phyloP scores from a whole-genome alignment of 2,113 vertebrate species.

The Hippocampus zosterae region DNA sequence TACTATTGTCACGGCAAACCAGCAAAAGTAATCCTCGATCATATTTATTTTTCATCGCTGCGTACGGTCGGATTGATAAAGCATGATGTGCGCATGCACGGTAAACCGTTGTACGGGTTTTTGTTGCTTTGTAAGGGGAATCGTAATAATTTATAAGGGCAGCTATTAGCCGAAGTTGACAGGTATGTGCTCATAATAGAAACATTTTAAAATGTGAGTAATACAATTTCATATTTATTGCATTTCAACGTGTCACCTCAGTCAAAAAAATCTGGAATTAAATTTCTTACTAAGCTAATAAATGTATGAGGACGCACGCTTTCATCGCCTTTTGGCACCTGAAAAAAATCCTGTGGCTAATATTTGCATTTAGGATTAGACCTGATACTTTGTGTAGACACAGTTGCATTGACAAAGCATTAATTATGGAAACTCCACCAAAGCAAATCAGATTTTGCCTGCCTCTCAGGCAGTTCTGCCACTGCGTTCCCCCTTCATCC shows the following conservation, averaged over 20 bases:
- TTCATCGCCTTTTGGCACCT: slow-evolving; percentile 33
- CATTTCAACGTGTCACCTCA: neutral
- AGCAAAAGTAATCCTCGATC: too few relatives aligned
- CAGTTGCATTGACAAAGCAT: slow-evolving; percentile 57
- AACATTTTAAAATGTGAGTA: neutral
- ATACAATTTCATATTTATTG: too few relatives aligned
- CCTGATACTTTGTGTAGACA: slow-evolving; percentile 48
- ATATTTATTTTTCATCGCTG: too few relatives aligned
- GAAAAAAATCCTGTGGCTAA: slow-evolving; percentile 40
- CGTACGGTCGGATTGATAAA: too few relatives aligned
- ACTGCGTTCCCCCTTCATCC: slow-evolving; percentile 20
- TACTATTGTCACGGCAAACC: too few relatives aligned
- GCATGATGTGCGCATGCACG: too few relatives aligned
- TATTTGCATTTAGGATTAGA: slow-evolving; percentile 62
- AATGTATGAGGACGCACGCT: slow-evolving; percentile 18
- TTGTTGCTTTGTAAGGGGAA: too few relatives aligned
- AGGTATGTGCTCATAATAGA: neutral
- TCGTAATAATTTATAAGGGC: too few relatives aligned
- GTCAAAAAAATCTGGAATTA: slow-evolving; percentile 26
- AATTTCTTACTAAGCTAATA: slow-evolving; percentile 38
- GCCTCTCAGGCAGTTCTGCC: slow-evolving; percentile 19
- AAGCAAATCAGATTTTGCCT: slow-evolving; percentile 41
- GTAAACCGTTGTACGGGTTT: too few relatives aligned
- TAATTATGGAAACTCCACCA: slow-evolving; percentile 60
- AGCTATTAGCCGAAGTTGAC: too few relatives aligned